Base-by-base conservation (phyloP, 2,797 vertebrate species). In the Falco biarmicus region DNA sequence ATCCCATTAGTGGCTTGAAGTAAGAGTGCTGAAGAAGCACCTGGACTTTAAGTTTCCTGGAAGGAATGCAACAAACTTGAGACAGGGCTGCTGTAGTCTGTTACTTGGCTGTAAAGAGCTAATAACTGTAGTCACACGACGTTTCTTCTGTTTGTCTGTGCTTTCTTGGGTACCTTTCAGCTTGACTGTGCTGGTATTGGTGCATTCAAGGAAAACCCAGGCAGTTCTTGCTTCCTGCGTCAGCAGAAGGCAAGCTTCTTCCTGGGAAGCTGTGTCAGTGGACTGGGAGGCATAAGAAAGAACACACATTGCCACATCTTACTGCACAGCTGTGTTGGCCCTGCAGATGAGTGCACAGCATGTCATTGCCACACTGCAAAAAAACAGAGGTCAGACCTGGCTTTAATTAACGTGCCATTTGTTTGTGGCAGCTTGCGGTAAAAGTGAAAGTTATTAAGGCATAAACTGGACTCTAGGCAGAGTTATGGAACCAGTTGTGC, bases 241-340 rank as follows among this genome's bases (percentile, higher is more conserved):
- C 32, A 80, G 66, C n/a, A 45, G 56, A 56, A 85, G 71, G 22
- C 28, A 22, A 22, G 25, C 54, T 64, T 53, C 29, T 84, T 73
- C 47, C 43, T 0, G 1, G 59, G 65, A 57, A 81, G 28, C n/a
- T 1, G 8, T 14, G 15, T 39, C 17, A 1, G 0, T 26, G 39
- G 82, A 24, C 37, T 43, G 32, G 26, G 39, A 39, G 68, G n/a
- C 17, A 1, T 7, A 34, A 0, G 0, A 51, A 47, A 61, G 50
- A 61, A 13, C 0, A 0, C 1, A 0, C 22, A 1, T 41, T 93
- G 68, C 48, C 51, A 32, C 37, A 11, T 89, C 59, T 39, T 29
- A 3, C 54, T 77, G 34, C 29, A n/a, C 51, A 85, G 75, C 84
- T 91, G 51, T n/a, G 39, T 32, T 66, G 75, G 37, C 48, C 74